Percentiles rank a stretch among this genome's conserved stretches.
These are phyloP conservation scores for Micrasema longulum DNA, from an alignment of 1,140 invertebrate genomes.

Conservation along the genomic window DNA sequence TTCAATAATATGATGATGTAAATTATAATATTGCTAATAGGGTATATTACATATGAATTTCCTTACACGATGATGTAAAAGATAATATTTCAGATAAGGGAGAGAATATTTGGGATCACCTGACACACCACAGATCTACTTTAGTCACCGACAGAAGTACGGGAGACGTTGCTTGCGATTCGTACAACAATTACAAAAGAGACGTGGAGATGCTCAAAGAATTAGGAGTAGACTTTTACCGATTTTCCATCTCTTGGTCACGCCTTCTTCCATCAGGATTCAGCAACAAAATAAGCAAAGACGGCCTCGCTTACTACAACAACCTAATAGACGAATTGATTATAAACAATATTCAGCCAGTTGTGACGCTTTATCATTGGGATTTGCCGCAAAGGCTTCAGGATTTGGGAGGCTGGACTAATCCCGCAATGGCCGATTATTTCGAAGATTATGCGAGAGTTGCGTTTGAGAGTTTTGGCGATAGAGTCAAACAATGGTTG, in stretches of 20 bases:
- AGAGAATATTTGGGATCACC: conserved; percentile 58
- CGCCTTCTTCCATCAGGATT: conserved; percentile 71
- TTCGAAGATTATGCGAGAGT: conserved; percentile 61
- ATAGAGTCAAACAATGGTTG: conserved; percentile 57
- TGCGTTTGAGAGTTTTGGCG: conserved; percentile 60
- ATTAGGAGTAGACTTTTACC: conserved; percentile 69
- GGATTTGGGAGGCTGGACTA: conserved; percentile 69
- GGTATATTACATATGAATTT: background rate
- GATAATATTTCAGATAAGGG: conserved; percentile 60
- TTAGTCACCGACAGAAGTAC: conserved; percentile 58
- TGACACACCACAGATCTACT: conserved; percentile 54
- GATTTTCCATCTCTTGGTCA: conserved; percentile 74
- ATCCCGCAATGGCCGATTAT: conserved; percentile 65
- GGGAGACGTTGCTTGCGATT: conserved; percentile 63
- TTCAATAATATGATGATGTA: background rate
- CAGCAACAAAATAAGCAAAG: conserved; percentile 61
- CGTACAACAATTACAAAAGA: conserved; percentile 65
- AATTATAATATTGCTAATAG: background rate
- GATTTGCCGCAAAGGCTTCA: conserved; percentile 67
- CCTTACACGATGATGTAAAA: background rate
- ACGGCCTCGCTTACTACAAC: conserved; percentile 72
- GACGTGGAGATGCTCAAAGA: conserved; percentile 65
- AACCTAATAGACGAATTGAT: conserved; percentile 68
- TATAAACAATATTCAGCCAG: conserved; percentile 61
- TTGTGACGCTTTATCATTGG: conserved; percentile 70